Conservation (phyloP, 2,113 vertebrate species). For the Indicator indicator region DNA sequence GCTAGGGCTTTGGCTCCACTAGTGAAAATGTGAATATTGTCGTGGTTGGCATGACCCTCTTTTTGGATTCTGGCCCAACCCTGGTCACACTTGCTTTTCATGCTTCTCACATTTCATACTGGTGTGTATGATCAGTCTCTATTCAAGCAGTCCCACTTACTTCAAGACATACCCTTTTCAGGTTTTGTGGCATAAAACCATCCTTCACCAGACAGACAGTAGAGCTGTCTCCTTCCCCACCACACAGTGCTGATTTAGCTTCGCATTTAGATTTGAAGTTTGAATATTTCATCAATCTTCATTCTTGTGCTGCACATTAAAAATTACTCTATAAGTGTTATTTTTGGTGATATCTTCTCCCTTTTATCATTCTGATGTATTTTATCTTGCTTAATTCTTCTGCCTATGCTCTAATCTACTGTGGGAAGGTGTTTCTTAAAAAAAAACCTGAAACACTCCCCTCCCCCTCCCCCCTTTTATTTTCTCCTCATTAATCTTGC, state of each 20-base stretch:
- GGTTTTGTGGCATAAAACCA: background rate
- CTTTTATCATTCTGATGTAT: background rate
- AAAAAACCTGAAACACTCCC: background rate
- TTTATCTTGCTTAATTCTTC: slow-evolving; percentile 15
- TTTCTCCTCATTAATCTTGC: background rate
- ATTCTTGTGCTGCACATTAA: background rate
- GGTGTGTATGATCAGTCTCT: background rate
- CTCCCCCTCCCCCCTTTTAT: accelerated
- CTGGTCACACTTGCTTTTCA: background rate
- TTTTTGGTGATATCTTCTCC: background rate
- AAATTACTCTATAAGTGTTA: background rate
- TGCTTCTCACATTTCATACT: background rate
- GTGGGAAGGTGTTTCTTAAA: background rate
- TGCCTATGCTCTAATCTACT: background rate
- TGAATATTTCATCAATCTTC: slow-evolving; percentile 37
- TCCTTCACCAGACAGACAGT: background rate
- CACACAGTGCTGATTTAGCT: background rate
- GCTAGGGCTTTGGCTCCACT: background rate
- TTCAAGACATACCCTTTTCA: slow-evolving; percentile 19
- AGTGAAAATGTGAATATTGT: slow-evolving; percentile 31
- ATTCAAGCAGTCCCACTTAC: background rate
- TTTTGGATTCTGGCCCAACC: background rate
- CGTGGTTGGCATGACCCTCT: slow-evolving; percentile 8
- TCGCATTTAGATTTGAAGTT: background rate
- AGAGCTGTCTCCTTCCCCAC: background rate